Evolutionary conservation across 2,113 vertebrate genomes (phyloP), one percentile per base, ranked within the genome.

Genomic region (Phylloscopus whistleri): DNA sequence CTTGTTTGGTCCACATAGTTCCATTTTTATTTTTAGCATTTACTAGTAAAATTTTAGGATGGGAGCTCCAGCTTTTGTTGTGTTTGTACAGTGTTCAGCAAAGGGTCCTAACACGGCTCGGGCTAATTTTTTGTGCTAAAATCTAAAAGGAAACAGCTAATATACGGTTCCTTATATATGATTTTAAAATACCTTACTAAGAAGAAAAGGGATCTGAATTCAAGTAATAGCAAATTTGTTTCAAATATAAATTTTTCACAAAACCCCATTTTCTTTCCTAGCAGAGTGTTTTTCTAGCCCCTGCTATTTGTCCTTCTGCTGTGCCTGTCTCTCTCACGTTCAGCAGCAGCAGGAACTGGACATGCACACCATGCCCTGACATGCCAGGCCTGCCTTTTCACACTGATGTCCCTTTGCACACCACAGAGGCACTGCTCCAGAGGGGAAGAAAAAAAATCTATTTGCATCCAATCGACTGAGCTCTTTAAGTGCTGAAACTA

Each of bases 401-500:
- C 89, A 43, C 83, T 87, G 92, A 94, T 97, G 98, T 97, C 97
- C 97, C 98, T 98, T 97, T 95, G 97, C 93, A 96, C 96, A 96
- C 95, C 95, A 95, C 69, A 94, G 97, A 95, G 90, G 72, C 90
- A 92, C 91, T 79, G 78, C 98, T 98, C 97, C 97, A 96, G 81
- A 96, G 96, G 96, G 96, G 94, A 96, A 89, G 92, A 33, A 90
- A 97, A 97, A 97, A 97, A 97, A 94, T 76, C 93, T 89, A 97
- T 98, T 97, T 98, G 97, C 97, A 98, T 98, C 97, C 96, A 96
- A 98, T 97, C 56, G 95, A 92, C 91, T 97, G 96, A 95, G 96
- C 77, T 58, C 97, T 97, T 96, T 97, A 96, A 98, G 97, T 97
- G 98, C 98, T 97, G 97, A 98, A 98, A 97, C 98, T 97, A 94